Percentiles rank a stretch among this genome's conserved stretches.
These are phyloP conservation scores for Eremobia ochroleuca DNA, from an alignment of 2,888 invertebrate species.

Conservation along the genomic window DNA sequence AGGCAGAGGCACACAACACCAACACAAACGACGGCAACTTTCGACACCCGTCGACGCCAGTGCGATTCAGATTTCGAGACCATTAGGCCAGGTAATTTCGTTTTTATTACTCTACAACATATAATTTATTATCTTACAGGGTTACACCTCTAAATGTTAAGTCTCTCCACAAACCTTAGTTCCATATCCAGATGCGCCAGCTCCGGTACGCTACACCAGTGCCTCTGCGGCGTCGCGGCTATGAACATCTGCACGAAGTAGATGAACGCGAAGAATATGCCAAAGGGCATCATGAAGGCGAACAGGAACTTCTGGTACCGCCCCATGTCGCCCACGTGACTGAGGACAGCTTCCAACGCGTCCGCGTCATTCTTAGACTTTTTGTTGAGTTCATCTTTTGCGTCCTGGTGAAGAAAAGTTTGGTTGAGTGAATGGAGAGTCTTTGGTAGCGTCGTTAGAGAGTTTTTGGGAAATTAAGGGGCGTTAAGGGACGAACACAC, in stretches of 20 bases:
- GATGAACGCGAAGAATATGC: slow-evolving; percentile 84
- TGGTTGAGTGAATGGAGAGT: not conserved
- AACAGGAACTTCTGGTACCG: slow-evolving; percentile 85
- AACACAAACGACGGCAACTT: too few relatives aligned
- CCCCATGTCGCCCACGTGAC: slow-evolving; percentile 84
- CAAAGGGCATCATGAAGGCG: slow-evolving; percentile 83
- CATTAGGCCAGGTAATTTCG: too few relatives aligned
- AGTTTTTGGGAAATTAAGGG: not conserved
- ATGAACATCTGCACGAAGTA: slow-evolving; percentile 88
- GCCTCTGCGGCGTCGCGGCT: slow-evolving; percentile 82
- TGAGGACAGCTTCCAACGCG: slow-evolving; percentile 80
- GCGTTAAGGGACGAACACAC: not conserved
- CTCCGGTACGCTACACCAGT: slow-evolving; percentile 86
- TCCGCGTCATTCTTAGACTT: slow-evolving; percentile 68
- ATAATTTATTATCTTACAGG: not conserved
- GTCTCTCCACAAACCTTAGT: slow-evolving; percentile 74
- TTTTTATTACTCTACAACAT: too few relatives aligned
- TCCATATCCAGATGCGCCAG: slow-evolving; percentile 77
- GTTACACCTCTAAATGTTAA: not conserved
- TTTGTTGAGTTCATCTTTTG: slow-evolving; percentile 47
- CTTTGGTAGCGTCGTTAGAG: not conserved
- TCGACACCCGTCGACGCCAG: too few relatives aligned
- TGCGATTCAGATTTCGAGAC: too few relatives aligned
- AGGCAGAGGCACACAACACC: too few relatives aligned
- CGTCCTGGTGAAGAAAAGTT: slow-evolving; percentile 37